phyloP scores from a whole-genome alignment of 2,888 invertebrate species.

The Eilema depressum region DNA sequence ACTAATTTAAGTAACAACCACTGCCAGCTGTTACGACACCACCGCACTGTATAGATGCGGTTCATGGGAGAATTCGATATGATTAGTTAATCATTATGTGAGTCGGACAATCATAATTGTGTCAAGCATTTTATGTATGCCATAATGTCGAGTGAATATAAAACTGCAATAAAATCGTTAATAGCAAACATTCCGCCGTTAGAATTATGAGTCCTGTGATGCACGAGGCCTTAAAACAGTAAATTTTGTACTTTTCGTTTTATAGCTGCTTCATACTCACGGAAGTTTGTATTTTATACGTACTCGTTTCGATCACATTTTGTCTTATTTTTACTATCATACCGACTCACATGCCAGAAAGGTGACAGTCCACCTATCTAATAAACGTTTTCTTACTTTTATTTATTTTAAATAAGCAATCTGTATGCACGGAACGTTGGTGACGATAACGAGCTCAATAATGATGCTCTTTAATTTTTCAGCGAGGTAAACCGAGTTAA shows the following conservation, averaged over 20 bases:
- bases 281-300: conserved; percentile 38
- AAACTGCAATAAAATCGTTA: conserved; percentile 18
- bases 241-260: conserved; percentile 63
- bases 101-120: conserved; percentile 18
- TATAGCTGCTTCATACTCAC: conserved; percentile 62
- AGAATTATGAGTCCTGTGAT: conserved; percentile 68
- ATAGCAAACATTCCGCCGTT: conserved; percentile 47
- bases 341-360: conserved; percentile 27
- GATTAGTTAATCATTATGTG: conserved; percentile 57
- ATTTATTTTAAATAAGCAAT: conserved; percentile 77
- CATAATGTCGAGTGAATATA: conserved; percentile 11
- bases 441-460: conserved; percentile 75
- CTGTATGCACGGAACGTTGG: conserved; percentile 77
- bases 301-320: conserved; percentile 27
- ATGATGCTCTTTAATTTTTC: conserved; percentile 82
- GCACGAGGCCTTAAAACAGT: conserved; percentile 66
- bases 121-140: neutral
- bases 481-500: conserved; percentile 78
- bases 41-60: conserved; percentile 59
- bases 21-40: conserved; percentile 85
- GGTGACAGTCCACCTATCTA: conserved; percentile 43
- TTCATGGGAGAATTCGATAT: conserved; percentile 63
- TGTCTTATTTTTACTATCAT: conserved; percentile 16
- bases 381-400: conserved; percentile 63
- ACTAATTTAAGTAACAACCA: conserved; percentile 85